Percentiles rank a stretch among this genome's conserved stretches.
Conservation (phyloP, 2,888 invertebrate genomes). For the Sinodicranocentrus sp. region DNA sequence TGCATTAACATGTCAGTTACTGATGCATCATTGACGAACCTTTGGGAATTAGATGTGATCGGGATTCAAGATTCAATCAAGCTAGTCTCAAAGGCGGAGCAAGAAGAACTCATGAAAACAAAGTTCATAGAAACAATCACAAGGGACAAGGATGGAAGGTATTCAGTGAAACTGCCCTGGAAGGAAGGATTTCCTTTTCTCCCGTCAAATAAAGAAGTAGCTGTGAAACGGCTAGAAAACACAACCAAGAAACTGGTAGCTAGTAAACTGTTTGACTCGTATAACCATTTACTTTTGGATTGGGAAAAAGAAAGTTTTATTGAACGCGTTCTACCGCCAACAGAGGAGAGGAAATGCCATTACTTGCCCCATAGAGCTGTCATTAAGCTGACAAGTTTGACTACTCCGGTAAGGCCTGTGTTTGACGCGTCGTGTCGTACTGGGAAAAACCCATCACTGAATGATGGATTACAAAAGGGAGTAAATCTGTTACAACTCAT, state of each 20-base stretch:
- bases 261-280: neutral
- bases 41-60: conserved; percentile 20
- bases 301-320: conserved; percentile 19
- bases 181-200: neutral
- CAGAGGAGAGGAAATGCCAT: neutral
- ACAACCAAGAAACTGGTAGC: neutral
- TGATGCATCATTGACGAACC: neutral
- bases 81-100: neutral
- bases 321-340: neutral
- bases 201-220: neutral
- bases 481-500: neutral
- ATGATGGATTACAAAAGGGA: neutral
- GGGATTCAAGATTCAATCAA: conserved; percentile 28
- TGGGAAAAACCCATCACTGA: neutral
- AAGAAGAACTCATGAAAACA: neutral
- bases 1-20: neutral
- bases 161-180: conserved; percentile 6
- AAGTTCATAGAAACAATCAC: neutral
- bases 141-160: neutral
- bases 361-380: neutral
- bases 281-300: neutral
- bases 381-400: neutral
- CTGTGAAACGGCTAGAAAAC: neutral
- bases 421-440: conserved; percentile 18
- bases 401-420: conserved; percentile 28